Conservation (phyloP, 2,888 invertebrate genomes). For the Megastigmus dorsalis region DNA sequence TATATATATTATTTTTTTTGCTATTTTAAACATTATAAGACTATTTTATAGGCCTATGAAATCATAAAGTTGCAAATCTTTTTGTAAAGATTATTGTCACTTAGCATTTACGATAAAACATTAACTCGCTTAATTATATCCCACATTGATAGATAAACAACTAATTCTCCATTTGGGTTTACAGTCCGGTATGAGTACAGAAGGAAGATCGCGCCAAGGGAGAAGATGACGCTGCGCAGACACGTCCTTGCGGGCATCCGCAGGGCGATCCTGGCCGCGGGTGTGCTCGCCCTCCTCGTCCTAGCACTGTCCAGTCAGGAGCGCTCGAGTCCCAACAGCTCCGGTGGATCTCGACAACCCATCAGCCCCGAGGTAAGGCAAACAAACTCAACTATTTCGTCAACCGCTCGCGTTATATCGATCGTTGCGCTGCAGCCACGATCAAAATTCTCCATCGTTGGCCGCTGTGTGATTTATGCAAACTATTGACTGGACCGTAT, state of each 20-base stretch:
- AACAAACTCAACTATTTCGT: no score
- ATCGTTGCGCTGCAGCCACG: no score
- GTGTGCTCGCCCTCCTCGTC: constrained; percentile 68
- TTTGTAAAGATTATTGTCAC: no score
- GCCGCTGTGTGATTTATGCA: background rate
- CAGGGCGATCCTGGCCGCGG: constrained; percentile 67
- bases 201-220: constrained; percentile 61
- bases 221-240: constrained; percentile 73
- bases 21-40: no score
- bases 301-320: constrained; percentile 70
- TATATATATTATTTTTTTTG: no score
- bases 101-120: no score
- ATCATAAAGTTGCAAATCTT: no score
- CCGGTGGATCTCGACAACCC: constrained; percentile 5
- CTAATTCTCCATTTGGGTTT: constrained; percentile 36
- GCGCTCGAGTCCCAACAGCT: constrained; percentile 57
- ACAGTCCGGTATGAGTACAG: constrained; percentile 73
- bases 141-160: no score
- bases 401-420: background rate
- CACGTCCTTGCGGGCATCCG: constrained; percentile 70
- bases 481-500: no score
- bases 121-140: no score
- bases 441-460: no score
- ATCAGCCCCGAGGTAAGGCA: constrained; percentile 38
- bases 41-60: no score